Conservation (phyloP, 2,888 invertebrate species). For the Andrena dorsata region DNA sequence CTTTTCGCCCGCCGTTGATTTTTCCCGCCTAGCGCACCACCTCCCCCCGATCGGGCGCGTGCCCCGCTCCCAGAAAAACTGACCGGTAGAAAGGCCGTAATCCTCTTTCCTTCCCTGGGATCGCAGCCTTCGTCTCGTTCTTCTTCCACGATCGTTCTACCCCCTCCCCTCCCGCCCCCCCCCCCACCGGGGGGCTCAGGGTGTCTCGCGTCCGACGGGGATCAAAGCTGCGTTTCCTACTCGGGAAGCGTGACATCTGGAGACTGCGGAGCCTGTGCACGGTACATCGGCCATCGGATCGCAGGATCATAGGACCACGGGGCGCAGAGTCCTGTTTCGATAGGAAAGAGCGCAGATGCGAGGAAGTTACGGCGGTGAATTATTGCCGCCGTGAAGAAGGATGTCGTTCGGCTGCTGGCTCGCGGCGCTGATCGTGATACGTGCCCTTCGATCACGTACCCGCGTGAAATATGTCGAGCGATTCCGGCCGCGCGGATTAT, state of each 20-base stretch:
- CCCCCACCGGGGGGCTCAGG: too few relatives aligned
- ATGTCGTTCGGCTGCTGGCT: slow-evolving; percentile 63
- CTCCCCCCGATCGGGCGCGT: slow-evolving; percentile 40
- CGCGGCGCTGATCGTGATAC: slow-evolving; percentile 4
- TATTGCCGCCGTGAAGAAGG: slow-evolving; percentile 67
- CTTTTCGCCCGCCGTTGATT: slow-evolving; percentile 48
- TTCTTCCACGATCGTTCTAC: slow-evolving; percentile 19
- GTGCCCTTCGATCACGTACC: too few relatives aligned
- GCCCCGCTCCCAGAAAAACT: slow-evolving; percentile 53
- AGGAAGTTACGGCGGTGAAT: slow-evolving; percentile 72
- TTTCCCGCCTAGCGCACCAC: slow-evolving; percentile 50
- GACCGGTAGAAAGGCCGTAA: slow-evolving; percentile 52
- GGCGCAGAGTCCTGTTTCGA: slow-evolving; percentile 44
- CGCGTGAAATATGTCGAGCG: too few relatives aligned
- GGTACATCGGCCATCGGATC: slow-evolving; percentile 39
- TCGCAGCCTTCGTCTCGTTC: slow-evolving; percentile 32
- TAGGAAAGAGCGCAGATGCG: slow-evolving; percentile 72
- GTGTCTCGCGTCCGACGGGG: background rate
- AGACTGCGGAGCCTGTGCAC: slow-evolving; percentile 22
- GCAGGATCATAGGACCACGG: slow-evolving; percentile 52
- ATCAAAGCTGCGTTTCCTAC: slow-evolving; percentile 30
- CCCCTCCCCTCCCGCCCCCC: too few relatives aligned
- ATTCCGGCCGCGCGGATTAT: too few relatives aligned
- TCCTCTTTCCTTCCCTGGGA: slow-evolving; percentile 29
- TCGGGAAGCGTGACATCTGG: slow-evolving; percentile 65